Evolutionary conservation across 2,888 invertebrate species (phyloP).

Genomic region (Hypena proboscidalis): DNA sequence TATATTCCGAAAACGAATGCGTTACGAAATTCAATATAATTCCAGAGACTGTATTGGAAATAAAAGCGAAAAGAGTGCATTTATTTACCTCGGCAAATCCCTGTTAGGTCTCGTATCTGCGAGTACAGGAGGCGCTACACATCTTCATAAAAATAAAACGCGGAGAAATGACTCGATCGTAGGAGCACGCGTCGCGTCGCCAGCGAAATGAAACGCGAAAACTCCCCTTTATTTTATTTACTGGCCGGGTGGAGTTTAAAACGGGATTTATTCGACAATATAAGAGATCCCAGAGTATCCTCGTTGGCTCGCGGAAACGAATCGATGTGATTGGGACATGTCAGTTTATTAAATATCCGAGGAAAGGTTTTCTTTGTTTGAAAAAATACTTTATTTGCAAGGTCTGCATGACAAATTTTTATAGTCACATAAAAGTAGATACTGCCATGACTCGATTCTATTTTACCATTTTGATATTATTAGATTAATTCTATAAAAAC

Average conservation of each 20-base stretch:
- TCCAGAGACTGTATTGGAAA: constrained; percentile 12
- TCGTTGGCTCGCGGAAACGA: constrained; percentile 50
- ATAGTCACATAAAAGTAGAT: too few species aligned
- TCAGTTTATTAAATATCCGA: constrained; percentile 23
- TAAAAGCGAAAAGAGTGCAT: constrained; percentile 47
- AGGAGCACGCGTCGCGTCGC: constrained; percentile 53
- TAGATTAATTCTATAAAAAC: too few species aligned
- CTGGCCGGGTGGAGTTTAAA: constrained; percentile 71
- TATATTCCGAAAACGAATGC: constrained; percentile 1
- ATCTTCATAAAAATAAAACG: constrained; percentile 79
- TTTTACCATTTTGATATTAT: too few species aligned
- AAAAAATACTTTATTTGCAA: background rate
- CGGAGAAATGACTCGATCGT: constrained; percentile 61
- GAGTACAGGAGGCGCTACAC: constrained; percentile 57
- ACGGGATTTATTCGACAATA: constrained; percentile 75
- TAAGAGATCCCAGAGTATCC: constrained; percentile 46
- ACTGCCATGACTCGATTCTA: too few species aligned
- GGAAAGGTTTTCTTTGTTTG: constrained; percentile 7
- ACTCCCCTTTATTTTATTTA: constrained; percentile 76
- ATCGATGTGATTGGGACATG: constrained; percentile 41
- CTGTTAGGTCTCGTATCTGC: constrained; percentile 51
- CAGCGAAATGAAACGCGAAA: constrained; percentile 65
- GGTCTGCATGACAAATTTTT: too few species aligned
- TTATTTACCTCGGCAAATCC: constrained; percentile 54
- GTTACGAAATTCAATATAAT: constrained; percentile 23